A percentile compares a stretch with the other conserved stretches of the same genome.
Evolutionary conservation across 2,888 invertebrate genomes (phyloP).

Genomic region (Corbicula japonica): DNA sequence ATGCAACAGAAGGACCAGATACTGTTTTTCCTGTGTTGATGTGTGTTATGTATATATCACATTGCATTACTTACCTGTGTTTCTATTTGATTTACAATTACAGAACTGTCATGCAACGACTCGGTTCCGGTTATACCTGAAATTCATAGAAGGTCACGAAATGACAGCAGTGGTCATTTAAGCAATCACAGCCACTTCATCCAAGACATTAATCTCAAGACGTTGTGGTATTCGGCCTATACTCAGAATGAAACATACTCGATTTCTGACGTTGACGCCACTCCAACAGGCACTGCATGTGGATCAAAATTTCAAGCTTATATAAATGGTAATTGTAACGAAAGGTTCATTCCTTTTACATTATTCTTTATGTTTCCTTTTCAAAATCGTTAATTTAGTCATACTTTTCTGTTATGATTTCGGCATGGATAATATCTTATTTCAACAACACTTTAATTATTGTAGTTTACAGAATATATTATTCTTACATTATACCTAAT

Average conservation of each 20-base stretch:
- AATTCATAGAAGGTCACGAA: background rate
- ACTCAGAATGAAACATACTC: background rate
- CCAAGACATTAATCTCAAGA: background rate
- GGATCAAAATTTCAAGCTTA: slow-evolving; percentile 9
- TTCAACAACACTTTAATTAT: too few relatives aligned
- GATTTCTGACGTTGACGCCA: slow-evolving; percentile 7
- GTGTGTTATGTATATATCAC: background rate
- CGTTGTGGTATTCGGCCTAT: slow-evolving; percentile 2
- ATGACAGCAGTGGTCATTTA: background rate
- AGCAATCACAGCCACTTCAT: background rate
- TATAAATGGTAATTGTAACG: slow-evolving; percentile 20
- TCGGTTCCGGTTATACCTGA: slow-evolving; percentile 10
- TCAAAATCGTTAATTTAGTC: too few relatives aligned
- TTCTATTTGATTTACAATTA: background rate
- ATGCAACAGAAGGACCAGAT: too few relatives aligned
- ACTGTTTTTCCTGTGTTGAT: too few relatives aligned
- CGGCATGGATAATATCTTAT: too few relatives aligned
- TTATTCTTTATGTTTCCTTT: too few relatives aligned
- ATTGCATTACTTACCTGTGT: background rate
- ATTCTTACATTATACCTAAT: too few relatives aligned
- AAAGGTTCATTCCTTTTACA: too few relatives aligned
- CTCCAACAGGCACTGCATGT: background rate
- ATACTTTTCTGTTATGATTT: too few relatives aligned
- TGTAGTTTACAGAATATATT: too few relatives aligned
- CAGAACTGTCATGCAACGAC: slow-evolving; percentile 17